Evolutionary conservation across 2,888 invertebrate genomes (phyloP).

Genomic region (Conomelus anceps): DNA sequence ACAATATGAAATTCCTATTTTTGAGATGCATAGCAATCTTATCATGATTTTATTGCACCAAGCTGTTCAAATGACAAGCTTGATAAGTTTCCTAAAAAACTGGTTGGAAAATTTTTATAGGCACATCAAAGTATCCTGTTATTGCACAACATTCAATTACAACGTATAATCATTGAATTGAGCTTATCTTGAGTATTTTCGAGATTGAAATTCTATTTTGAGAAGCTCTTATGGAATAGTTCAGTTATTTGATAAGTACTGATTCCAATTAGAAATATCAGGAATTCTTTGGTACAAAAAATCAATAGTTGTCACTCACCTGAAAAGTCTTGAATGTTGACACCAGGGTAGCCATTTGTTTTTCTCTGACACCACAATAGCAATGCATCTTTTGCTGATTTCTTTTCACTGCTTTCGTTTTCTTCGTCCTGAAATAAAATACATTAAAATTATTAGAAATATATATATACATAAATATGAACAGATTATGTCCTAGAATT

Average conservation of each 20-base stretch:
- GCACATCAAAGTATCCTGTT: not conserved
- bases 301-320: slow-evolving; percentile 38
- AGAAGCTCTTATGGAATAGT: not conserved
- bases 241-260: not conserved
- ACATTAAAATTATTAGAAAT: not conserved
- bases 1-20: not conserved
- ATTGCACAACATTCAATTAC: not conserved
- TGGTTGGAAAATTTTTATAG: not conserved
- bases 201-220: not conserved
- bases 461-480: not conserved
- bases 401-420: slow-evolving; percentile 94
- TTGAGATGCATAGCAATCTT: not conserved
- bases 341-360: slow-evolving; percentile 88
- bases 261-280: not conserved
- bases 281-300: not conserved
- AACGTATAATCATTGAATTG: not conserved
- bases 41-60: not conserved
- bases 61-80: not conserved
- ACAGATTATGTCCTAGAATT: not conserved
- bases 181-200: not conserved
- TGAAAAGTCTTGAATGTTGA: slow-evolving; percentile 82
- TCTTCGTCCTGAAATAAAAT: slow-evolving; percentile 73
- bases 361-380: slow-evolving; percentile 98
- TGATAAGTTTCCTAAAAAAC: too few relatives aligned
- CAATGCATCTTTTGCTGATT: slow-evolving; percentile 96